These are phyloP conservation scores for Hymenopus coronatus DNA, from an alignment of 2,888 invertebrate species.

Conservation along the genomic window DNA sequence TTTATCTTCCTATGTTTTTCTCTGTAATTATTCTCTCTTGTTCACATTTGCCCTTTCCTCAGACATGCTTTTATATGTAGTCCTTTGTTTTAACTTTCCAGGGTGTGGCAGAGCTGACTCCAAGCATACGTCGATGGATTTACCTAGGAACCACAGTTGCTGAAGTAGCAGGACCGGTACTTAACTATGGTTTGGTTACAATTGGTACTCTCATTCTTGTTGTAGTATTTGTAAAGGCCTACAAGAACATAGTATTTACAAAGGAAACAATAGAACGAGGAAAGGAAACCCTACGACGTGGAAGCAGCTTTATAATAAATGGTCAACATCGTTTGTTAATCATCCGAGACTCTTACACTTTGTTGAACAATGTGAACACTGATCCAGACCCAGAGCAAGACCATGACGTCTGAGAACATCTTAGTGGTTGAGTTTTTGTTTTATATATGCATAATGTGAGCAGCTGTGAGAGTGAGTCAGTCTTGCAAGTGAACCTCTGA, in stretches of 20 bases:
- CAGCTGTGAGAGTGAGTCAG: neutral
- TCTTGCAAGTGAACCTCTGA: neutral
- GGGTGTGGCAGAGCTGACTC: constrained; percentile 76
- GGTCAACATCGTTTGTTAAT: constrained; percentile 60
- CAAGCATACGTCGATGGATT: constrained; percentile 77
- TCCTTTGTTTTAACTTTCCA: constrained; percentile 42
- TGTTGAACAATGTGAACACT: constrained; percentile 44
- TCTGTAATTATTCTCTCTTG: neutral
- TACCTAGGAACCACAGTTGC: constrained; percentile 76
- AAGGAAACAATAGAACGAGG: constrained; percentile 72
- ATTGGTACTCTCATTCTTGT: constrained; percentile 64
- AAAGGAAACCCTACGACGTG: constrained; percentile 48
- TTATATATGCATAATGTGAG: neutral
- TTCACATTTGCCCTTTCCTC: neutral
- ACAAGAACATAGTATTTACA: constrained; percentile 70
- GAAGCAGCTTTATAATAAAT: constrained; percentile 39
- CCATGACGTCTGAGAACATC: neutral
- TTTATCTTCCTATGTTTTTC: neutral
- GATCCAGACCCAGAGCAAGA: constrained; percentile 33
- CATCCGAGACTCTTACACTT: constrained; percentile 56
- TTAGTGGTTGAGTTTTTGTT: neutral
- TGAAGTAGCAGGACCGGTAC: constrained; percentile 65
- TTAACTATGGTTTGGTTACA: constrained; percentile 70
- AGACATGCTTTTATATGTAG: too few relatives aligned
- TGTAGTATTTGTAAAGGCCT: constrained; percentile 67